These are phyloP conservation scores for Yasuhikotakia modesta DNA, from an alignment of 2,797 vertebrate species.

Conservation along the genomic window DNA sequence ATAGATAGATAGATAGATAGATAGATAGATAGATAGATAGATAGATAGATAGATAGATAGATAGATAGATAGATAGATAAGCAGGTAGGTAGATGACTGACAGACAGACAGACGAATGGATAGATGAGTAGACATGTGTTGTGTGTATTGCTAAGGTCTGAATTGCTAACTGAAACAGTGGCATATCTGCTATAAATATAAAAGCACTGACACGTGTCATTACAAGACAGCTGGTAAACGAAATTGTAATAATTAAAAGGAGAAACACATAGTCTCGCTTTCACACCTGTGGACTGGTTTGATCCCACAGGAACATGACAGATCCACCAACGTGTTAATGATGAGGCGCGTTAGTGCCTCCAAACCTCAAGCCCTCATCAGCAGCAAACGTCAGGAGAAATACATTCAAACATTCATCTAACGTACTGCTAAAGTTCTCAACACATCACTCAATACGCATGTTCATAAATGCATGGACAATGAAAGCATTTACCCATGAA, in stretches of 20 bases:
- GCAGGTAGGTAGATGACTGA: neutral
- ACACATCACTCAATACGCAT: too few species aligned
- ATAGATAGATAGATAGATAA: neutral
- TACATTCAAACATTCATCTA: too few species aligned
- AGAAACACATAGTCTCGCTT: neutral
- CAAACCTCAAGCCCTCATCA: too few species aligned
- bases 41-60: neutral
- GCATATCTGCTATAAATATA: neutral
- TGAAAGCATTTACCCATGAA: neutral
- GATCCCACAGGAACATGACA: neutral
- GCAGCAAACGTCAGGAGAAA: too few species aligned
- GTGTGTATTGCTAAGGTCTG: too few species aligned
- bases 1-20: too few species aligned
- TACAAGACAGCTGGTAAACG: neutral
- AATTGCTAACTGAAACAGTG: neutral
- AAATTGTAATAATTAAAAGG: neutral
- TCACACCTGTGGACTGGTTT: slow-evolving; percentile 13
- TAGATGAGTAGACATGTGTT: neutral
- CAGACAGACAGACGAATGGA: neutral
- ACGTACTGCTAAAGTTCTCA: too few species aligned
- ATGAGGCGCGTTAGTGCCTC: neutral
- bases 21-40: neutral
- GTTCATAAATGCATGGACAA: slow-evolving; percentile 47
- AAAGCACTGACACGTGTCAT: neutral
- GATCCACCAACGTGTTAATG: slow-evolving; percentile 13